Percentiles rank a stretch among this genome's conserved stretches.
Conservation (phyloP, 2,113 vertebrate genomes). For the Melospiza melodia region DNA sequence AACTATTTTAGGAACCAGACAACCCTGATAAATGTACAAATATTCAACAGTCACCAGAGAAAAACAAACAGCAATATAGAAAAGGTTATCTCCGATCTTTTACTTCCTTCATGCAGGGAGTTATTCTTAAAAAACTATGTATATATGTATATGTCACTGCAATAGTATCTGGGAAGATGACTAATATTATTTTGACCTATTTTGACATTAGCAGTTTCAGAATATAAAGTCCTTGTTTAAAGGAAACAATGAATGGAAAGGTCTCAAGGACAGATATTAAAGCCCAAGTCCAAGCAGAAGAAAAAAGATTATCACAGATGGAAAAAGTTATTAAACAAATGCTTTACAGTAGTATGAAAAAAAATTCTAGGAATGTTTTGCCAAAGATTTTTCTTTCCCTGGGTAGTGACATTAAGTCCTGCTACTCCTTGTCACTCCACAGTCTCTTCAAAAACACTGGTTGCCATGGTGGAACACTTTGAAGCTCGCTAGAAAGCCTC, state of each 20-base stretch:
- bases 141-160: background rate
- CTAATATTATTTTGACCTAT: background rate
- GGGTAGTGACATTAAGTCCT: background rate
- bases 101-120: background rate
- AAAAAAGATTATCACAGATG: background rate
- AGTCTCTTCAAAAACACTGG: background rate
- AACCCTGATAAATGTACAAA: background rate
- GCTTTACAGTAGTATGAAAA: background rate
- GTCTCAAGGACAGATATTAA: background rate
- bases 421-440: background rate
- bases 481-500: too few species aligned
- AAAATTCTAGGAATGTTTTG: background rate
- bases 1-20: background rate
- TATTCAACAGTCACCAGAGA: background rate
- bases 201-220: background rate
- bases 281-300: background rate
- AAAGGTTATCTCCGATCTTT: slow-evolving; percentile 15
- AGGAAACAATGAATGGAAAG: background rate
- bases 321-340: background rate
- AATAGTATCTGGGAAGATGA: background rate
- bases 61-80: background rate
- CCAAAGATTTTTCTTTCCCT: background rate
- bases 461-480: background rate
- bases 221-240: background rate
- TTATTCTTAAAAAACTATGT: background rate